A percentile compares a stretch with the other conserved stretches of the same genome.
These are phyloP conservation scores for Drosophila lutescens DNA, from an alignment of 2,888 invertebrate genomes.

Conservation along the genomic window DNA sequence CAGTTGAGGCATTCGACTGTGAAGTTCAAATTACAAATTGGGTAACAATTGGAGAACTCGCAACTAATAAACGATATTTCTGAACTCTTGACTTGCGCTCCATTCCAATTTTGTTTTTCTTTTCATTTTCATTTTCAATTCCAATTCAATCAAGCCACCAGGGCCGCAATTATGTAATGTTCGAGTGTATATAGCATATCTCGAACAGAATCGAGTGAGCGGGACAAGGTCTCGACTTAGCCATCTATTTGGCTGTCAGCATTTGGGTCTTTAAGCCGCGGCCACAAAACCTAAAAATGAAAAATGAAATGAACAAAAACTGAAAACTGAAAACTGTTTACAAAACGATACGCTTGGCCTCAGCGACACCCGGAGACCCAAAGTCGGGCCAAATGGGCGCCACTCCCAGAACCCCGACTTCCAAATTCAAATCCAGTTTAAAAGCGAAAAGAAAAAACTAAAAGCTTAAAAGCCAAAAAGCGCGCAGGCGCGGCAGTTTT, in stretches of 20 bases:
- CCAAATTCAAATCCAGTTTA: constrained; percentile 21
- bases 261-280: constrained; percentile 50
- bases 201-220: constrained; percentile 57
- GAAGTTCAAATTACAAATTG: constrained; percentile 51
- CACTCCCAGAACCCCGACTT: constrained; percentile 61
- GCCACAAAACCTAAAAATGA: constrained; percentile 23
- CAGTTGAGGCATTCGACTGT: constrained; percentile 37
- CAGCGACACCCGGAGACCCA: constrained; percentile 33
- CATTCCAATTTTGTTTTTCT: background rate
- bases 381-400: constrained; percentile 45
- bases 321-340: constrained; percentile 47
- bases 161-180: constrained; percentile 74
- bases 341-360: constrained; percentile 66
- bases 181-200: constrained; percentile 1
- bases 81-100: constrained; percentile 39
- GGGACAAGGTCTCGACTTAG: constrained; percentile 64
- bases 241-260: constrained; percentile 74
- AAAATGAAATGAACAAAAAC: constrained; percentile 27
- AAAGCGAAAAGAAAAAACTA: background rate
- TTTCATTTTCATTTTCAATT: constrained; percentile 33
- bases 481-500: constrained; percentile 74
- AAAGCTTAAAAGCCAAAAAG: constrained; percentile 7
- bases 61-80: constrained; percentile 41
- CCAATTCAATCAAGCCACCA: constrained; percentile 69
- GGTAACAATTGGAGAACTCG: constrained; percentile 37